Evolutionary conservation across 2,888 invertebrate species (phyloP), one percentile per base, ranked within the genome.

Genomic region (Cataglyphis altisquamis): DNA sequence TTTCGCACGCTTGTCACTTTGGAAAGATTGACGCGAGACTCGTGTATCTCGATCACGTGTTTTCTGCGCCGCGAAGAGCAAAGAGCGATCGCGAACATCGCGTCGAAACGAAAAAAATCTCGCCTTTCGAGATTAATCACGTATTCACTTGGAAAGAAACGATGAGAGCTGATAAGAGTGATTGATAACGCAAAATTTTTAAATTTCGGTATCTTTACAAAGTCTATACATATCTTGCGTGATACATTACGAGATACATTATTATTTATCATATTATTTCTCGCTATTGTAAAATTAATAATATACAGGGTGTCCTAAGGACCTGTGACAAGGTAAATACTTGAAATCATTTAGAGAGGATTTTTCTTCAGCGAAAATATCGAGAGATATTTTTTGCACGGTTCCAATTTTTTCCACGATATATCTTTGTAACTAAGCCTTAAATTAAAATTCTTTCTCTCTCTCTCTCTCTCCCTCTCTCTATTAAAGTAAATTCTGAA

Each of bases 71-170:
- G 52, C 64, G 74, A 15, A 32, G 32, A 32, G 5, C 32, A 32
- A 32, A 32, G 32, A 9, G 18, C 39, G 41, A 73, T 62, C 25
- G 62, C 18, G 4, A 36, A 52, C 6, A 0, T 36, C 10, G 29
- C n/a, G 36, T 15, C 3, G 41, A 18, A 45, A 10, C 36, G 36
- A 52, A 48, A 52, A 52, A 48, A 52, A 48, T 72, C 57, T 21
- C 36, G 9, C 32, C 2, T 32, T 18, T 10, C 25, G 21, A 75
- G 52, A 64, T 75, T 75, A 75, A 64, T 63, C 32, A 15, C 8
- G 36, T 25, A 39, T 55, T 55, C n/a, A 1, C 10, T n/a, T 52
- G 0, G 48, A 52, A 8, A 52, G 5, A n/a, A 15, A 18, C 10
- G 18, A 45, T 18, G 6, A 8, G 1, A 2, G 15, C 6, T 15